A percentile compares a stretch with the other conserved stretches of the same genome.
Evolutionary conservation across 37 sponge, comb jelly and placozoan genomes (phyloP).

Genomic region (Chondrosia reniformis): DNA sequence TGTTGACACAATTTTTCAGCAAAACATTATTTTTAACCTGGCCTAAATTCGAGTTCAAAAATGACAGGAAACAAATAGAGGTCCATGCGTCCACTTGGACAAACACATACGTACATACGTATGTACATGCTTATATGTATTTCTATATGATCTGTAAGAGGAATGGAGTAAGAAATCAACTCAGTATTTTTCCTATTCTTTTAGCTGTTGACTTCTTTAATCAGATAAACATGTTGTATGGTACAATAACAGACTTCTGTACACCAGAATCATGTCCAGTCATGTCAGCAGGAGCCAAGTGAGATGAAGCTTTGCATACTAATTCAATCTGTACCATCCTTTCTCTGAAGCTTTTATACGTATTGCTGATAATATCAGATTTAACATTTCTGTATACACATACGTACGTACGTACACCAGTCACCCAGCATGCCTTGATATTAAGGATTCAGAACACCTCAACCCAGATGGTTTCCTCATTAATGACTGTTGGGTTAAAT

Average conservation of each 20-base stretch:
- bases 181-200: not conserved
- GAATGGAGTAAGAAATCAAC: not conserved
- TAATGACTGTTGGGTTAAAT: too few relatives aligned
- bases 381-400: not conserved
- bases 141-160: not conserved
- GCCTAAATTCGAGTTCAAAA: too few relatives aligned
- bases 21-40: not conserved
- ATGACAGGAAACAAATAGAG: too few relatives aligned
- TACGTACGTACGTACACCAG: not conserved
- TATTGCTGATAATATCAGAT: not conserved
- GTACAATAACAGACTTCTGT: conserved; percentile 95
- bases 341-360: not conserved
- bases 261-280: conserved; percentile 91
- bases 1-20: not conserved
- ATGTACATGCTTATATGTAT: not conserved
- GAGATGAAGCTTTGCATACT: not conserved
- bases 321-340: not conserved
- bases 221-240: conserved; percentile 99
- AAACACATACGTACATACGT: not conserved
- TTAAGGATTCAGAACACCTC: too few relatives aligned
- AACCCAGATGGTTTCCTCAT: too few relatives aligned
- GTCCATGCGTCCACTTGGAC: not conserved
- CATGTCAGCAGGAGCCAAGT: conserved; percentile 99
- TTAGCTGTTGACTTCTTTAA: conserved; percentile 99
- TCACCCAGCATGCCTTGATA: too few relatives aligned